phyloP scores from a whole-genome alignment of 37 sponge, comb jelly and placozoan genomes.

The Chondrosia reniformis region DNA sequence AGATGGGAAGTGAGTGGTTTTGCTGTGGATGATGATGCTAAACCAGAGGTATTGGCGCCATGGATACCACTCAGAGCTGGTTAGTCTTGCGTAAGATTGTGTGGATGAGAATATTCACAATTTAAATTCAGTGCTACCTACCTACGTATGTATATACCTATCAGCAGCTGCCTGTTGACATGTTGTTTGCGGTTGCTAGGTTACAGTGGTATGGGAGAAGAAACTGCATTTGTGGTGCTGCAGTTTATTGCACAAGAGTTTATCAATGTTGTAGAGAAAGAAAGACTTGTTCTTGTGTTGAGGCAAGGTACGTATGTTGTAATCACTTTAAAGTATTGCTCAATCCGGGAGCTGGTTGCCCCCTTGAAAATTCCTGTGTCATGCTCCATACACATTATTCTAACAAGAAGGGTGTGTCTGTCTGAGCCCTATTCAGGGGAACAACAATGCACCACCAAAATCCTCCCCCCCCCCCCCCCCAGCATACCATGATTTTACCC shows the following conservation, averaged over 20 bases:
- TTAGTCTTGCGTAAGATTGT: not conserved
- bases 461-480: too few relatives aligned
- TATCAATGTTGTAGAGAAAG: slow-evolving; percentile 34
- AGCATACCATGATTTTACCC: too few relatives aligned
- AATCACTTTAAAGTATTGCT: too few relatives aligned
- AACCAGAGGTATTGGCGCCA: slow-evolving; percentile 51
- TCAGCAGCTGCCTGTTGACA: not conserved
- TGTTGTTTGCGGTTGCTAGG: slow-evolving; percentile 19
- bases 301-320: not conserved
- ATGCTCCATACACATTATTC: too few relatives aligned
- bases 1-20: slow-evolving; percentile 49
- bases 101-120: not conserved
- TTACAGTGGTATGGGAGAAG: slow-evolving; percentile 55
- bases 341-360: too few relatives aligned
- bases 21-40: slow-evolving; percentile 46
- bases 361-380: too few relatives aligned
- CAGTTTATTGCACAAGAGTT: slow-evolving; percentile 29
- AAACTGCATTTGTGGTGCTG: slow-evolving; percentile 45
- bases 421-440: too few relatives aligned
- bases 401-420: too few relatives aligned
- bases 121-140: too few relatives aligned
- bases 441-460: too few relatives aligned
- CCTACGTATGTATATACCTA: too few relatives aligned
- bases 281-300: not conserved
- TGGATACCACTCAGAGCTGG: slow-evolving; percentile 77